These are phyloP conservation scores for Mastacembelus armatus DNA, from an alignment of 2,797 vertebrate genomes.

Conservation along the genomic window DNA sequence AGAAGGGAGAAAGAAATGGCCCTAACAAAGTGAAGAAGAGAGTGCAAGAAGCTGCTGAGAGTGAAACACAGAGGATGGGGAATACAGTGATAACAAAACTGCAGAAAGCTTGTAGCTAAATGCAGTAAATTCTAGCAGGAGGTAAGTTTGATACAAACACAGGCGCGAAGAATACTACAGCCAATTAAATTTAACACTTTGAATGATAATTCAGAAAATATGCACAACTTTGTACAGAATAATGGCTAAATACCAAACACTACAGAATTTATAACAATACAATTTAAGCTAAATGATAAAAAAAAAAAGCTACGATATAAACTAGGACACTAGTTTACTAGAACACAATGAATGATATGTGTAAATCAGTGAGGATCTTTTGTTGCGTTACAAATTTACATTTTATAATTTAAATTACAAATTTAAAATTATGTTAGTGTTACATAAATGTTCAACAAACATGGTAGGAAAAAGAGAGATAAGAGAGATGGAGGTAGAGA, in stretches of 20 bases:
- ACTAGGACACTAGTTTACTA: too few species aligned
- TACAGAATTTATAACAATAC: conserved; percentile 1
- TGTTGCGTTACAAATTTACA: too few species aligned
- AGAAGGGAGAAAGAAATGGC: conserved; percentile 19
- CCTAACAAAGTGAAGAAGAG: conserved; percentile 33
- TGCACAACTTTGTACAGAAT: conserved; percentile 7
- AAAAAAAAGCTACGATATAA: conserved; percentile 6
- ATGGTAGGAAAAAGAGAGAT: too few species aligned
- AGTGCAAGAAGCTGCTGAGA: conserved; percentile 31
- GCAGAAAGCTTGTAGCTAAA: neutral
- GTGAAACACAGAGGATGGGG: conserved; percentile 35
- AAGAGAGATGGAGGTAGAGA: too few species aligned
- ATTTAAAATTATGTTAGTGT: too few species aligned
- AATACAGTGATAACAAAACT: conserved; percentile 43
- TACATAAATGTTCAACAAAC: too few species aligned
- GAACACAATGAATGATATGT: neutral
- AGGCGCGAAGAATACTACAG: neutral
- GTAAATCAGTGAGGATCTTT: too few species aligned
- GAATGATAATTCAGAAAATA: neutral
- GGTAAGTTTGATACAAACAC: neutral
- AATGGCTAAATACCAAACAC: conserved; percentile 23
- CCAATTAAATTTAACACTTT: neutral
- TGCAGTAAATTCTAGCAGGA: neutral
- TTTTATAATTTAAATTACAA: too few species aligned
- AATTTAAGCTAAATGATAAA: neutral